Evolutionary conservation across 1,140 invertebrate genomes (phyloP).

Genomic region (Aphaenogaster ashmeadi): DNA sequence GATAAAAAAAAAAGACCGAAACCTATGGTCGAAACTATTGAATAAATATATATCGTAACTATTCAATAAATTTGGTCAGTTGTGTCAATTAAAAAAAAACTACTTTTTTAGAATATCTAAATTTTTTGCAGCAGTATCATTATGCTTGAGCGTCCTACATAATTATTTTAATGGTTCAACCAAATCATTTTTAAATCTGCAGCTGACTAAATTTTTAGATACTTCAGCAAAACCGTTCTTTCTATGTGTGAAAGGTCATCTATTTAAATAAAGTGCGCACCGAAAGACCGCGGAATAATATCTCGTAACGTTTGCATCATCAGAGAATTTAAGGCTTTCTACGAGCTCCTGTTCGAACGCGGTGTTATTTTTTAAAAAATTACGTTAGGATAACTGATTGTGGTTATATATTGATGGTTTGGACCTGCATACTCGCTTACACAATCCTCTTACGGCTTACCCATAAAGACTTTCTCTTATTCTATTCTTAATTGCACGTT

Average conservation of each 20-base stretch:
- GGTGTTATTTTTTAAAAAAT: conserved; percentile 11
- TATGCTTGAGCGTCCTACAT: too few relatives aligned
- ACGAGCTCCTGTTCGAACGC: neutral
- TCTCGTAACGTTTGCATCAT: neutral
- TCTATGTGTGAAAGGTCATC: neutral
- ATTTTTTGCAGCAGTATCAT: too few relatives aligned
- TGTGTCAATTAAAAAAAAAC: too few relatives aligned
- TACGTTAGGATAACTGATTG: conserved; percentile 17
- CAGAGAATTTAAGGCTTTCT: conserved; percentile 27
- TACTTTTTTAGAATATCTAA: too few relatives aligned
- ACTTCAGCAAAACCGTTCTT: too few relatives aligned
- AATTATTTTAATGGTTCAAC: too few relatives aligned
- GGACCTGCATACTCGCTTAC: conserved; percentile 23
- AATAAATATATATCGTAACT: too few relatives aligned
- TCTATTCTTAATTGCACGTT: conserved; percentile 37
- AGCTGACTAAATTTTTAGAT: too few relatives aligned
- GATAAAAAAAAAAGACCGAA: too few relatives aligned
- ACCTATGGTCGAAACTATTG: too few relatives aligned
- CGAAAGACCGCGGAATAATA: neutral
- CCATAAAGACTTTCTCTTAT: conserved; percentile 49
- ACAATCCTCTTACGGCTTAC: conserved; percentile 27
- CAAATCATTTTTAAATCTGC: too few relatives aligned
- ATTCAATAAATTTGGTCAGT: too few relatives aligned
- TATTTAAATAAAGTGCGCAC: neutral
- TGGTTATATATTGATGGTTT: conserved; percentile 31